These are phyloP conservation scores for Mastomys natalensis DNA, from an alignment of 2,113 vertebrate species.

Conservation along the genomic window DNA sequence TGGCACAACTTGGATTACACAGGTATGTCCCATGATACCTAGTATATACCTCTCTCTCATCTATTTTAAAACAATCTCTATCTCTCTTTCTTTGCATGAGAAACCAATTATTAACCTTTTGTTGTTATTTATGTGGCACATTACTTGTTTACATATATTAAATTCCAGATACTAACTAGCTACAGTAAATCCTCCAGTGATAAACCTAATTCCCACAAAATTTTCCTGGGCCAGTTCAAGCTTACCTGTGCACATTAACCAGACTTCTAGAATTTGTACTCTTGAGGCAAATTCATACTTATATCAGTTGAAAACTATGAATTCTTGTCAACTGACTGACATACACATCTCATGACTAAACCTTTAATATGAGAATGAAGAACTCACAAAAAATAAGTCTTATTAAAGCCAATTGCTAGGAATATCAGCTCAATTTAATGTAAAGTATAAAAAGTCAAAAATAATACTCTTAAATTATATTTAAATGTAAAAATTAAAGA, in stretches of 20 bases:
- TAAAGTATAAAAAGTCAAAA: not conserved
- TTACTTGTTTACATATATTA: conserved; percentile 61
- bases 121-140: conserved; percentile 57
- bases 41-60: not conserved
- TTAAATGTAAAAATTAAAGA: not conserved
- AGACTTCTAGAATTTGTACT: not conserved
- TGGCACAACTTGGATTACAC: not conserved
- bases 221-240: conserved; percentile 55
- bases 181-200: not conserved
- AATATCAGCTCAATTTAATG: conserved; percentile 53
- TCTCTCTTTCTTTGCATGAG: not conserved
- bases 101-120: conserved; percentile 43
- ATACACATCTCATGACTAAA: conserved; percentile 43
- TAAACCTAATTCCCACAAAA: not conserved
- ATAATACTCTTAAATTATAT: not conserved
- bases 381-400: not conserved
- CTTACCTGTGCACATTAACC: not conserved
- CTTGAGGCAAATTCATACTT: conserved; percentile 73
- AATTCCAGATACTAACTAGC: not conserved
- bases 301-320: conserved; percentile 58
- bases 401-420: conserved; percentile 63
- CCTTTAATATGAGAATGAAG: conserved; percentile 47
- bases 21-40: not conserved
- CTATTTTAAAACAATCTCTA: not conserved
- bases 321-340: conserved; percentile 66